phyloP scores from a whole-genome alignment of 2,113 vertebrate species.

The Anoura caudifer region DNA sequence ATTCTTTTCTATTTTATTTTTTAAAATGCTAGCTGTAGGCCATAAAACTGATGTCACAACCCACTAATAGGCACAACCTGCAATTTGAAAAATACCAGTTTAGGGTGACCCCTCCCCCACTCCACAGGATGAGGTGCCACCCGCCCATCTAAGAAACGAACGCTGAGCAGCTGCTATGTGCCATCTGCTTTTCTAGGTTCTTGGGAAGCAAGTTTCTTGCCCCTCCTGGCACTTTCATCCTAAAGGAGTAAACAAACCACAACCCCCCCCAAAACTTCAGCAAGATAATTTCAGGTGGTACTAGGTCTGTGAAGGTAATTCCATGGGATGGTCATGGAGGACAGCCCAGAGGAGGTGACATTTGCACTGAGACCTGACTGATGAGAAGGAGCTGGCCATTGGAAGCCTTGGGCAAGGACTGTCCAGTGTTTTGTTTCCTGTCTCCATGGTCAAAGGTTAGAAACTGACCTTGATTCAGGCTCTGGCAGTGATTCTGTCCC shows the following conservation, averaged over 20 bases:
- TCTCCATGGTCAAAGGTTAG: not conserved
- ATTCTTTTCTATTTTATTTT: not conserved
- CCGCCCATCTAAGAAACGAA: not conserved
- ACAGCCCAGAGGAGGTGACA: not conserved
- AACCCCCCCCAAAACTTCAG: not conserved
- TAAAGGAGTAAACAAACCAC: not conserved
- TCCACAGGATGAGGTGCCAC: not conserved
- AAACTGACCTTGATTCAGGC: not conserved
- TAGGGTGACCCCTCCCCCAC: not conserved
- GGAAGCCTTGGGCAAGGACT: not conserved
- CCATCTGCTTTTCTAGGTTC: not conserved
- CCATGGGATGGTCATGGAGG: not conserved
- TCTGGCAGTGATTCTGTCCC: not conserved
- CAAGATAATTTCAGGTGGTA: not conserved
- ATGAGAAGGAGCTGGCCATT: not conserved
- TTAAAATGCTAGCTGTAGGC: not conserved
- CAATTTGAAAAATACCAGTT: not conserved
- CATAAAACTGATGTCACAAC: not conserved
- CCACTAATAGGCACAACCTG: not conserved
- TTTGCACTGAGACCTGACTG: not conserved
- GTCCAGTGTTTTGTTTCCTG: not conserved
- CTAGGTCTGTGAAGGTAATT: not conserved
- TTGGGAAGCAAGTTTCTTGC: not conserved
- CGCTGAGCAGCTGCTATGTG: not conserved
- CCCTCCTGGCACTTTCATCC: not conserved